Evolutionary conservation across 2,888 invertebrate genomes (phyloP), one percentile per base, ranked within the genome.

Genomic region (Agonopterix subpropinquella): DNA sequence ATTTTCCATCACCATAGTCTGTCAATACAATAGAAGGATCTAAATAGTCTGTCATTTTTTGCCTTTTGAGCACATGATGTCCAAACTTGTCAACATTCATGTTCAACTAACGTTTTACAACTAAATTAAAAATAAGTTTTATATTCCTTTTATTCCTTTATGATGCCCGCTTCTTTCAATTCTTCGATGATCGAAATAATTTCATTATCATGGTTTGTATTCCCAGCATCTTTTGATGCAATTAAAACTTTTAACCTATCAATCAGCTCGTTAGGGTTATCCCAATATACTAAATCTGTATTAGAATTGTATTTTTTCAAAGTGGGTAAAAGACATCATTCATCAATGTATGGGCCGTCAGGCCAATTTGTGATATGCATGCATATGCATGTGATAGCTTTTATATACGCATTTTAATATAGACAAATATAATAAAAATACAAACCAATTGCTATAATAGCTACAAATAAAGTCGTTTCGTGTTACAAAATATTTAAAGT

Each of bases 101-200:
- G 37, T 37, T 37, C 37, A 37, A 37, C 37, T 2, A n/a, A 8
- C n/a, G 37, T 37, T 37, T 37, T 3, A 37, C 9, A n/a, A 37
- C 37, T 37, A 37, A 18, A 5, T 18, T 2, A 37, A 10, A 5
- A 37, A 37, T 8, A 7, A 37, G n/a, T 37, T 10, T 37, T n/a
- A 37, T 4, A 4, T 37, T 37, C n/a, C 9, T 37, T 37, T 37
- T 37, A 37, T 37, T n/a, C 43, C 45, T 49, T 49, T n/a, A 57
- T 52, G 11, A 54, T 51, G 28, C 51, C 52, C 61, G 56, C 56
- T 65, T 64, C 55, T 39, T 43, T 49, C 41, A 57, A 45, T 44
- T 53, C 54, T 54, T 69, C 65, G 35, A 70, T 53, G 36, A 70
- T 70, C n/a, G 67, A 62, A 15, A 65, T 50, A 43, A 70, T 73